phyloP scores from a whole-genome alignment of 35 echinoderm and acorn worm genomes.

The Diadema setosum region DNA sequence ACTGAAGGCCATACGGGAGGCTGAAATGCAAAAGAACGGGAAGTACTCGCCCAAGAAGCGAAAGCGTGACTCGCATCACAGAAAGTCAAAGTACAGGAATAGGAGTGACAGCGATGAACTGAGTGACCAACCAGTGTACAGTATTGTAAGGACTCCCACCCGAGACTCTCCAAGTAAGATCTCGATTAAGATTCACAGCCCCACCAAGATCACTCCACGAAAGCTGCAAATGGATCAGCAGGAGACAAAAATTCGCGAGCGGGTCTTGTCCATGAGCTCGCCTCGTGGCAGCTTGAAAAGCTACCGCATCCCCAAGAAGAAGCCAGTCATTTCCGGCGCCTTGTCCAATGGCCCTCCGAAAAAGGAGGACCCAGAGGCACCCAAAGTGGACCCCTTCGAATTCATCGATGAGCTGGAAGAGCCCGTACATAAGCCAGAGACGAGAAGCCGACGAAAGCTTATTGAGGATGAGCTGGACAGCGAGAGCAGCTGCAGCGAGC shows the following conservation, averaged over 20 bases:
- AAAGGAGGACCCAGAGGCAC: not conserved
- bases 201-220: slow-evolving; percentile 2
- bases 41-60: not conserved
- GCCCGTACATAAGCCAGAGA: slow-evolving; percentile 30
- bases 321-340: not conserved
- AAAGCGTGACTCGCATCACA: slow-evolving; percentile 1
- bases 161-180: not conserved
- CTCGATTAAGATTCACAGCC: not conserved
- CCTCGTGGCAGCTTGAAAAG: slow-evolving; percentile 23
- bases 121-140: not conserved
- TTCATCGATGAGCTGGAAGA: not conserved
- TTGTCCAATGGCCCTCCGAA: not conserved
- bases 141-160: slow-evolving; percentile 30
- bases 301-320: slow-evolving; percentile 63
- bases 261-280: not conserved
- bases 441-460: slow-evolving; percentile 34
- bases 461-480: slow-evolving; percentile 60
- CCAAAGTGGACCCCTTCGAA: not conserved
- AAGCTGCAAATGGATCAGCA: slow-evolving; percentile 47
- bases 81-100: not conserved
- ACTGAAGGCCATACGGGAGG: not conserved
- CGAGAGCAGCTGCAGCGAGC: slow-evolving; percentile 50
- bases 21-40: slow-evolving; percentile 2
- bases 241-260: slow-evolving; percentile 24
- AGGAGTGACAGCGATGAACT: not conserved